phyloP scores from a whole-genome alignment of 2,113 vertebrate species.

The Galbula dea region DNA sequence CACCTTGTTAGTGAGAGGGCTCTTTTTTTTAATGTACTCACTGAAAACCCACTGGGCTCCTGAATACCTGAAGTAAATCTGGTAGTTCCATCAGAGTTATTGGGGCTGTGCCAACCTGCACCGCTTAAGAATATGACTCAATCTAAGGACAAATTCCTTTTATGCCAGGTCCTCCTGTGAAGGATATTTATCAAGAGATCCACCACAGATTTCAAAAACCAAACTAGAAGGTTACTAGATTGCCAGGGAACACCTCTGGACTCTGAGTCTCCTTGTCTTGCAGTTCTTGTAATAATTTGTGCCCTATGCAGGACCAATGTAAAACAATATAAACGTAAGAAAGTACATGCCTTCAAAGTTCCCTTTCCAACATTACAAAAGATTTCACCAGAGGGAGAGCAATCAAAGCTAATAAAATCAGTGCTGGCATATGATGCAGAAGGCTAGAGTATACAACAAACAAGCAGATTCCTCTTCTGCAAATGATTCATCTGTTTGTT shows the following conservation, averaged over 20 bases:
- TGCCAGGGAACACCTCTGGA: neutral
- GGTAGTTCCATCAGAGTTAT: neutral
- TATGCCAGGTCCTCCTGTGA: neutral
- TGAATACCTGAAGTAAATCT: neutral
- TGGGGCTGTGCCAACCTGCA: neutral
- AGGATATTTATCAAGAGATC: neutral
- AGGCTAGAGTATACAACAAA: neutral
- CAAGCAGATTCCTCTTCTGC: neutral
- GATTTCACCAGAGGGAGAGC: neutral
- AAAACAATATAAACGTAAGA: neutral
- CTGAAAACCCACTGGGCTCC: neutral
- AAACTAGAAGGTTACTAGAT: neutral
- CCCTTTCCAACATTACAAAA: neutral
- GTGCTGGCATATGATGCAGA: neutral
- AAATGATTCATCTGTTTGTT: neutral
- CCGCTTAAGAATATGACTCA: neutral
- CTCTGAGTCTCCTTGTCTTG: neutral
- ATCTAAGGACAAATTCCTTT: neutral
- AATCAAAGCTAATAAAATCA: neutral
- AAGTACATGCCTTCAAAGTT: neutral
- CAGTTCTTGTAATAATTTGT: neutral
- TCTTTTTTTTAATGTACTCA: neutral
- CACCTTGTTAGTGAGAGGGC: neutral
- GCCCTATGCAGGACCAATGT: neutral
- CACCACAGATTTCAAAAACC: neutral